Evolutionary conservation across 2,797 vertebrate species (phyloP), one percentile per base, ranked within the genome.

Genomic region (Tachyglossus aculeatus): DNA sequence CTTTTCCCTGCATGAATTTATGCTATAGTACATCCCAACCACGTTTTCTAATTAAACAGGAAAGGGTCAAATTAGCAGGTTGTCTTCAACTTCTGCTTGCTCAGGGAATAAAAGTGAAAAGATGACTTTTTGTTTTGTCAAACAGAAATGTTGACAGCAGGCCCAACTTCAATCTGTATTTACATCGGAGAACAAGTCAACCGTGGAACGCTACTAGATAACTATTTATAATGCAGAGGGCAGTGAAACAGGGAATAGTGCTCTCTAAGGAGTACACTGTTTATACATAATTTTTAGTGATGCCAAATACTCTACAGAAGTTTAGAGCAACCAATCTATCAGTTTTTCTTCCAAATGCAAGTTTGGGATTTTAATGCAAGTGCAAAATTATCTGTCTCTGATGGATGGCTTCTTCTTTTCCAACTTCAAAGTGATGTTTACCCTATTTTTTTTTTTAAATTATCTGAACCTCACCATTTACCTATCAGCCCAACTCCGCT

Each of bases 31-130:
- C 54, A 66, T 77, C 50, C 19, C 47, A 78, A 50, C 34, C 19
- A 77, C 24, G 58, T 21, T 67, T 55, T 78, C 55, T 66, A 84
- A 83, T 78, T 59, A 85, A 37, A 47, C 54, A 56, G 36, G 48
- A 86, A 57, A 18, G 54, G 57, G 71, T 81, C 63, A 85, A 27
- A 40, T 74, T 79, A 61, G 37, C 47, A 80, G 81, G 59, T 45
- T 83, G 50, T 59, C 52, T 77, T 75, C 60, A 71, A 85, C 38
- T 68, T 67, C 48, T 69, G 34, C 58, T 84, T 72, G 50, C 64
- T 79, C 36, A 65, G 60, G 59, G 41, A 81, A 74, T 48, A 55
- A 74, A 15, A 18, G 12, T 4, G 4, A 68, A 68, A 60, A 33
- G 12, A 6, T 50, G 14, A 78, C 39, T 13, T 57, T 3, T 18